Evolutionary conservation across 2,113 vertebrate genomes (phyloP).

Genomic region (Phrynosoma platyrhinos): DNA sequence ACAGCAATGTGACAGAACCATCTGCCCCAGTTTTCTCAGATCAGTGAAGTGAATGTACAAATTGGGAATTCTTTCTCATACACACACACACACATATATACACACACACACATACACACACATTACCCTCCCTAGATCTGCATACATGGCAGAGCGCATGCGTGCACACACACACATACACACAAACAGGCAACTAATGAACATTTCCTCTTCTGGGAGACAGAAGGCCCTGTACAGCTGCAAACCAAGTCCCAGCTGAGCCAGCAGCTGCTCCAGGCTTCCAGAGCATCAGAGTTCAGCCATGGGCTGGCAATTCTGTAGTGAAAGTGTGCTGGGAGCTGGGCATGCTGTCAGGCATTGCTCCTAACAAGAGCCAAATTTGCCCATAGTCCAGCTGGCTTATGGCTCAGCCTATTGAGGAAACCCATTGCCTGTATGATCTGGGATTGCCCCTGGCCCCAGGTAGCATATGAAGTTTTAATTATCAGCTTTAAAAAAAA

Average conservation of each 20-base stretch:
- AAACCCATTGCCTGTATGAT: not conserved
- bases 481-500: too few relatives aligned
- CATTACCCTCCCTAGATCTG: not conserved
- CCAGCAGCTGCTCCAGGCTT: conserved; percentile 64
- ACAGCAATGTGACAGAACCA: not conserved
- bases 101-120: too few relatives aligned
- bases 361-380: conserved; percentile 49
- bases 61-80: not conserved
- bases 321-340: conserved; percentile 45
- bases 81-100: too few relatives aligned
- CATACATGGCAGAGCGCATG: not conserved
- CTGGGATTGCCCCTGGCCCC: not conserved
- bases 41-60: not conserved
- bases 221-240: conserved; percentile 54
- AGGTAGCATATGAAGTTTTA: too few relatives aligned
- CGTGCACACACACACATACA: not conserved
- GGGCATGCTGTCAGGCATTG: conserved; percentile 58
- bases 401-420: conserved; percentile 18
- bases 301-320: conserved; percentile 48
- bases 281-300: conserved; percentile 67
- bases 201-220: conserved; percentile 59
- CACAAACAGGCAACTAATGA: conserved; percentile 50
- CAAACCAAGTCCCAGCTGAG: conserved; percentile 54
- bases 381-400: conserved; percentile 62
- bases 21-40: not conserved